Percentiles rank a stretch among this genome's conserved stretches.
Conservation (phyloP, 2,113 vertebrate genomes). For the Syngnathus scovelli region DNA sequence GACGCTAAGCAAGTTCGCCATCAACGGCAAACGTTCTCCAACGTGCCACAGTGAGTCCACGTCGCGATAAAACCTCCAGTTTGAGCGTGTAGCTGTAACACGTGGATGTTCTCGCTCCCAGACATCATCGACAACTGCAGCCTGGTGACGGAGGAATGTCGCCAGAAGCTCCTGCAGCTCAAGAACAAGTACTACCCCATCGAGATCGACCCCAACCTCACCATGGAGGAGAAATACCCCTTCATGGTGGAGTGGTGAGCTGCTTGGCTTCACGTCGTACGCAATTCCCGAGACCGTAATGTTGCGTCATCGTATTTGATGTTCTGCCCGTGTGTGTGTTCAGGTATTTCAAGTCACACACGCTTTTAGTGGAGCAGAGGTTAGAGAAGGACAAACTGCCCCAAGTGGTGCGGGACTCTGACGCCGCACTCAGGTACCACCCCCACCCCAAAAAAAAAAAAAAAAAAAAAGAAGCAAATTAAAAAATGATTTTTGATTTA, state of each 20-base stretch:
- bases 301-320: neutral
- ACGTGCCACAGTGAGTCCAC: conserved; percentile 90
- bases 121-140: conserved; percentile 95
- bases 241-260: conserved; percentile 97
- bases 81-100: neutral
- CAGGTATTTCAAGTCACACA: conserved; percentile 96
- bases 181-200: conserved; percentile 95
- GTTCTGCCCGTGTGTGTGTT: neutral
- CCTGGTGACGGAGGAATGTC: conserved; percentile 87
- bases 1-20: conserved; percentile 92
- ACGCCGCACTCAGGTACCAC: conserved; percentile 85
- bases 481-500: neutral
- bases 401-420: conserved; percentile 88
- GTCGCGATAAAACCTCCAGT: neutral
- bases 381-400: conserved; percentile 81
- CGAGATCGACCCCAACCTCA: conserved; percentile 88
- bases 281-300: too few species aligned
- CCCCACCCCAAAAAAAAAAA: neutral
- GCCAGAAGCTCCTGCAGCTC: conserved; percentile 84
- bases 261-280: neutral
- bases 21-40: conserved; percentile 89
- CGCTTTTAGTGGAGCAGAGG: conserved; percentile 85
- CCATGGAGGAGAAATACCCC: conserved; percentile 88
- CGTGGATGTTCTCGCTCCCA: conserved; percentile 38
- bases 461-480: too few species aligned